Percentiles rank a stretch among this genome's conserved stretches.
phyloP scores from a whole-genome alignment of 2,888 invertebrate genomes.

The Scaptomyza cyrtandrae region DNA sequence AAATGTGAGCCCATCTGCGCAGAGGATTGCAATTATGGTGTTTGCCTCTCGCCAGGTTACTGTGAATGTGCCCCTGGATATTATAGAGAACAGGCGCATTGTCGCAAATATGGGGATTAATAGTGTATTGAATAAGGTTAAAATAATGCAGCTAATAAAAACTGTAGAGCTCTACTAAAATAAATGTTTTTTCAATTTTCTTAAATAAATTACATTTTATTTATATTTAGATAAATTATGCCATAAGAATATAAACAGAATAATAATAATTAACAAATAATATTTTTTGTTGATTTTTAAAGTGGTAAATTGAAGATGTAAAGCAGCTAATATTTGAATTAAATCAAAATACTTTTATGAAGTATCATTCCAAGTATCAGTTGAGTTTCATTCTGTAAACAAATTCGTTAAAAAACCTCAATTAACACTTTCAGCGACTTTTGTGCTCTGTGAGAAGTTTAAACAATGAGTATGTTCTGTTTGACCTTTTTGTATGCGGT shows the following conservation, averaged over 20 bases:
- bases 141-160: not conserved
- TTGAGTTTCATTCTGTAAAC: too few species aligned
- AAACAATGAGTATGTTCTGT: too few species aligned
- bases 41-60: conserved; percentile 82
- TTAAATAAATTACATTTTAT: not conserved
- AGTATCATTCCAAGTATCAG: too few species aligned
- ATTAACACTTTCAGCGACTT: not conserved
- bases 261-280: too few species aligned
- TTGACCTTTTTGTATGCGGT: too few species aligned
- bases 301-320: too few species aligned
- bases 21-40: conserved; percentile 85
- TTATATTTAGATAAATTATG: not conserved
- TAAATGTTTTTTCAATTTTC: not conserved
- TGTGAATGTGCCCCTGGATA: conserved; percentile 83
- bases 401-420: not conserved
- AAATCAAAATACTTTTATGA: too few species aligned
- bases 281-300: too few species aligned
- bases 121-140: not conserved
- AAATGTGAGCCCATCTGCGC: conserved; percentile 85
- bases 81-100: conserved; percentile 36
- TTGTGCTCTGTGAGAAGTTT: too few species aligned
- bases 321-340: too few species aligned
- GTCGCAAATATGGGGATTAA: conserved; percentile 50
- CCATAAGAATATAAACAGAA: too few species aligned
- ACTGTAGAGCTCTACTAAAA: not conserved